Conservation (phyloP, 2,113 vertebrate genomes). For the Oreochromis aureus region DNA sequence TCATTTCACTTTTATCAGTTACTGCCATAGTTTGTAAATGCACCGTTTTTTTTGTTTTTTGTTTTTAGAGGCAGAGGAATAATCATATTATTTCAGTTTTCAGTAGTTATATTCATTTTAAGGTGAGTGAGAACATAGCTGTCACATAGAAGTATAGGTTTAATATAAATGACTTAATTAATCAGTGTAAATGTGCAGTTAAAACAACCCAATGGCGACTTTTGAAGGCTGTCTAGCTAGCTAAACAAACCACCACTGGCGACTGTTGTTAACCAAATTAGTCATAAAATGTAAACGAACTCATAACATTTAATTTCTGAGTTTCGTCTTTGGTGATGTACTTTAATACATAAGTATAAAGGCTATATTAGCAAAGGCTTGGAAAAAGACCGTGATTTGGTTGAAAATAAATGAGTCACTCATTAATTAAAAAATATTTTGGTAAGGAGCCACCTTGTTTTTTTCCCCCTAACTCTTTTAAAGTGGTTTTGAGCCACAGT, state of each 20-base stretch:
- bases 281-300: not conserved
- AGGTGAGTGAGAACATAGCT: not conserved
- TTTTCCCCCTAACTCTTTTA: fast-evolving
- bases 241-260: not conserved
- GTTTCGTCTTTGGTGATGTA: not conserved
- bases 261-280: not conserved
- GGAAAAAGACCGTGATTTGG: not conserved
- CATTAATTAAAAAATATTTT: not conserved
- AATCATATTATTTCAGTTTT: not conserved
- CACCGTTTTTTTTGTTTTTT: not conserved
- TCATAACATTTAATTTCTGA: not conserved
- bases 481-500: not conserved
- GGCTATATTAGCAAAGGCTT: not conserved
- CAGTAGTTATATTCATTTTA: not conserved
- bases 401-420: not conserved
- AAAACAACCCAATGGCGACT: not conserved
- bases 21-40: not conserved
- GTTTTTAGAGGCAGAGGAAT: not conserved
- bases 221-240: not conserved
- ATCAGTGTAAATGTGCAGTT: not conserved
- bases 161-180: not conserved
- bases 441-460: not conserved
- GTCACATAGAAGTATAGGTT: not conserved
- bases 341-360: not conserved
- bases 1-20: not conserved